phyloP scores from a whole-genome alignment of 2,888 invertebrate species.

The Terebella lapidaria region DNA sequence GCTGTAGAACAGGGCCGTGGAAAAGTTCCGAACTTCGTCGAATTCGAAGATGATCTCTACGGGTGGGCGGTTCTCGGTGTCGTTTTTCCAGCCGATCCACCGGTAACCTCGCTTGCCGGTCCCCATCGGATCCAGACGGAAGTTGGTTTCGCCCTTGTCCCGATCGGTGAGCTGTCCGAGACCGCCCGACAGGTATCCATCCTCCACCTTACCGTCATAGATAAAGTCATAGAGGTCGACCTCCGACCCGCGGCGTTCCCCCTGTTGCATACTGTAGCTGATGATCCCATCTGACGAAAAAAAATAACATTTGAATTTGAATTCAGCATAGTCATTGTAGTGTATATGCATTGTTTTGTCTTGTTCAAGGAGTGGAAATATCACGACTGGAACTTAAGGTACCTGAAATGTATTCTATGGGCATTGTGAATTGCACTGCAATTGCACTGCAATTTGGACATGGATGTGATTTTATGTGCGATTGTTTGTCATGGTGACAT shows the following conservation, averaged over 20 bases:
- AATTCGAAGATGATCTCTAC: conserved; percentile 80
- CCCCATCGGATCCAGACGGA: conserved; percentile 64
- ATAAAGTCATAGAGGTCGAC: conserved; percentile 78
- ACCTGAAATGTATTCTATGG: too few species aligned
- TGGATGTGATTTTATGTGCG: too few species aligned
- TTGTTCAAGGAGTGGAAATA: too few species aligned
- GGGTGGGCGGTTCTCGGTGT: conserved; percentile 51
- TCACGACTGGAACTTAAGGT: too few species aligned
- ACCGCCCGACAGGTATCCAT: conserved; percentile 64
- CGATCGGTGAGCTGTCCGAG: conserved; percentile 81
- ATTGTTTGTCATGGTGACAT: too few species aligned
- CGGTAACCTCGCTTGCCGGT: conserved; percentile 58
- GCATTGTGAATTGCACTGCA: too few species aligned
- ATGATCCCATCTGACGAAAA: conserved; percentile 69
- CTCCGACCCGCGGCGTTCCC: conserved; percentile 73
- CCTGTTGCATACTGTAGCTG: conserved; percentile 83
- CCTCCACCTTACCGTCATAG: conserved; percentile 66
- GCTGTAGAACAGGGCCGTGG: conserved; percentile 73
- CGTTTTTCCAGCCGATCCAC: conserved; percentile 81
- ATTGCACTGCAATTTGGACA: too few species aligned
- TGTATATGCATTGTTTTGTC: too few species aligned
- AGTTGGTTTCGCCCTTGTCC: conserved; percentile 70
- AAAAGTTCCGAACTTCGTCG: conserved; percentile 83
- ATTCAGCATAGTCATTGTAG: too few species aligned
- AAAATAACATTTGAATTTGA: neutral